phyloP scores from a whole-genome alignment of 2,888 invertebrate genomes.

The Rotaria magnacalcarata region DNA sequence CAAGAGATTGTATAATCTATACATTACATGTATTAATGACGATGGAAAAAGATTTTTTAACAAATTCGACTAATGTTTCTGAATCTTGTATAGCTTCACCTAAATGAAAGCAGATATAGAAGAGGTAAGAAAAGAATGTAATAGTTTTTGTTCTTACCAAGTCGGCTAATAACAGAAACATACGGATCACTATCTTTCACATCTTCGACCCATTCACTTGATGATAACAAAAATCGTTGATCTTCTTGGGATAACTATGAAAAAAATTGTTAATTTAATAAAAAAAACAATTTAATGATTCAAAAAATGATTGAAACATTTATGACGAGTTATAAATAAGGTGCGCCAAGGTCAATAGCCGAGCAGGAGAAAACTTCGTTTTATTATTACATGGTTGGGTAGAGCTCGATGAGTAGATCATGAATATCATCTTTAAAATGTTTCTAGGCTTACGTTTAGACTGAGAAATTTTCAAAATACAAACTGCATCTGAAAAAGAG shows the following conservation, averaged over 20 bases:
- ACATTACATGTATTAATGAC: conserved; percentile 19
- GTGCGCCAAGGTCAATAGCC: no score
- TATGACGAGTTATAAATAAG: no score
- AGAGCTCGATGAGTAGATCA: no score
- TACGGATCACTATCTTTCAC: conserved; percentile 35
- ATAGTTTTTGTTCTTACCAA: neutral
- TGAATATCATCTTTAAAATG: no score
- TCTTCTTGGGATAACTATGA: conserved; percentile 23
- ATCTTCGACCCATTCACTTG: conserved; percentile 27
- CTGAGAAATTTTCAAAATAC: no score
- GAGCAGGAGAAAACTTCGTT: no score
- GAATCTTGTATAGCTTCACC: conserved; percentile 33
- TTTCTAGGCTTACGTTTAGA: no score
- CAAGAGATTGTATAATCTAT: neutral
- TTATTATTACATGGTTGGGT: no score
- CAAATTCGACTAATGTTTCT: neutral
- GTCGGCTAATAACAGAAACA: neutral
- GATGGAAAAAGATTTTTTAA: neutral
- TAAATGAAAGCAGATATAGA: neutral
- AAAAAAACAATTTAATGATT: no score
- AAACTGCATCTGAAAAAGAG: no score
- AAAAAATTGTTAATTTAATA: neutral
- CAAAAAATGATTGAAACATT: no score
- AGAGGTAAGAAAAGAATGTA: neutral
- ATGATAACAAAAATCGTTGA: conserved; percentile 15